Evolutionary conservation across 1,140 invertebrate species (phyloP).

Genomic region (Pseudomyrmex pallidus): DNA sequence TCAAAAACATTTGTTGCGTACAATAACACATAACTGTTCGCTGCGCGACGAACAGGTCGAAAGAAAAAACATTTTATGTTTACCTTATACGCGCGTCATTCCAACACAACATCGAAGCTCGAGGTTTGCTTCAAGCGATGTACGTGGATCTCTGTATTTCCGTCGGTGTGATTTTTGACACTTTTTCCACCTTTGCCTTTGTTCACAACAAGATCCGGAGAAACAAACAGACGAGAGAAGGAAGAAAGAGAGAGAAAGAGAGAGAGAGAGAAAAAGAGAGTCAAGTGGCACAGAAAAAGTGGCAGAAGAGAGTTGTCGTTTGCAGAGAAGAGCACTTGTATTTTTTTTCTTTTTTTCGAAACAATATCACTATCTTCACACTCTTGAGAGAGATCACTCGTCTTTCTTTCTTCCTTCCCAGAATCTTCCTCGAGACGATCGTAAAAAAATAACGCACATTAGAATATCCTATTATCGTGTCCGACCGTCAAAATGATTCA

Average conservation of each 20-base stretch:
- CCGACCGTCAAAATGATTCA: too few species aligned
- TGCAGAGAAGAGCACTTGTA: slow-evolving; percentile 49
- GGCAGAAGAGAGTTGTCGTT: neutral
- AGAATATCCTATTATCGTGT: too few species aligned
- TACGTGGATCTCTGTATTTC: slow-evolving; percentile 43
- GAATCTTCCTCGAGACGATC: slow-evolving; percentile 10
- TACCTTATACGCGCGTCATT: slow-evolving; percentile 83
- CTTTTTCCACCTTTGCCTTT: slow-evolving; percentile 56
- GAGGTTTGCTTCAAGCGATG: slow-evolving; percentile 43
- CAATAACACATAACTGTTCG: neutral
- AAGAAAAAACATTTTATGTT: slow-evolving; percentile 59
- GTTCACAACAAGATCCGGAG: neutral
- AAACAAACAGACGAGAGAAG: too few species aligned
- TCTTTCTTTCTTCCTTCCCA: slow-evolving; percentile 17
- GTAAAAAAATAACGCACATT: too few species aligned
- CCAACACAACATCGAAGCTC: slow-evolving; percentile 74
- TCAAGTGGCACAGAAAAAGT: neutral
- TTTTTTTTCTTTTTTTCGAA: neutral
- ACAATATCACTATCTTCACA: slow-evolving; percentile 72
- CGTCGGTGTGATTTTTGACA: slow-evolving; percentile 43
- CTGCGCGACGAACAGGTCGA: neutral
- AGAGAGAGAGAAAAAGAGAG: slow-evolving; percentile 27
- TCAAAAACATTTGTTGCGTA: slow-evolving; percentile 39
- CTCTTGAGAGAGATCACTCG: slow-evolving; percentile 61
- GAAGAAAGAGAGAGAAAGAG: slow-evolving; percentile 25